Evolutionary conservation across 2,797 vertebrate species (phyloP), one percentile per base, ranked within the genome.

Genomic region (Myotis pilosus): DNA sequence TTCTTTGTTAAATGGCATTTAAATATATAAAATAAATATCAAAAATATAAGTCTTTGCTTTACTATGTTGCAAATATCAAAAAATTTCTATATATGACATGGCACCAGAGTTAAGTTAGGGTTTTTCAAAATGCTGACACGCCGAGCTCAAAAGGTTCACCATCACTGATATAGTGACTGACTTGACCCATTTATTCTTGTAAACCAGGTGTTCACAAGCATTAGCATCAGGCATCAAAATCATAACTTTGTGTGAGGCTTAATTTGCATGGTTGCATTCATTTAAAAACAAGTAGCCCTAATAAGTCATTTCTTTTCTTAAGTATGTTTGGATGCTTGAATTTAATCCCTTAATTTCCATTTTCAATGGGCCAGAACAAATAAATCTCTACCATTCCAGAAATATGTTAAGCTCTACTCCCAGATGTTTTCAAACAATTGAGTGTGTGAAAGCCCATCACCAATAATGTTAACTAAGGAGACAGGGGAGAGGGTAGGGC

Each of bases 281-380:
- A 76, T 81, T 87, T 87, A 71, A 89, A 87, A 89, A 60, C 38
- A 95, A 75, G 79, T 83, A 68, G n/a, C 22, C 8, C 60, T 81
- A 86, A 89, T 89, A 92, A 86, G 30, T 95, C 33, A 79, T 74
- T 88, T 74, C n/a, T 88, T 92, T 87, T 79, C 44, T 60, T 30
- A 81, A 86, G 20, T 82, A 80, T 87, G 64, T 88, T 92, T 38
- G 28, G 17, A 75, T 66, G 62, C 36, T 49, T 91, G 25, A 85
- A 89, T 53, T 81, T 94, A 76, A 68, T 92, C 69, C 92, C 60
- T 83, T 33, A 55, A 22, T 91, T 87, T 93, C 15, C 3, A 80
- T 91, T 92, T 60, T 47, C 36, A 79, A 1, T 87, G 71, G 33
- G 5, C 64, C 79, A 79, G n/a, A 80, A 69, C 44, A 89, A 83